A percentile compares a stretch with the other conserved stretches of the same genome.
Evolutionary conservation across 2,113 vertebrate genomes (phyloP).

Genomic region (Paracanthobrama guichenoti): DNA sequence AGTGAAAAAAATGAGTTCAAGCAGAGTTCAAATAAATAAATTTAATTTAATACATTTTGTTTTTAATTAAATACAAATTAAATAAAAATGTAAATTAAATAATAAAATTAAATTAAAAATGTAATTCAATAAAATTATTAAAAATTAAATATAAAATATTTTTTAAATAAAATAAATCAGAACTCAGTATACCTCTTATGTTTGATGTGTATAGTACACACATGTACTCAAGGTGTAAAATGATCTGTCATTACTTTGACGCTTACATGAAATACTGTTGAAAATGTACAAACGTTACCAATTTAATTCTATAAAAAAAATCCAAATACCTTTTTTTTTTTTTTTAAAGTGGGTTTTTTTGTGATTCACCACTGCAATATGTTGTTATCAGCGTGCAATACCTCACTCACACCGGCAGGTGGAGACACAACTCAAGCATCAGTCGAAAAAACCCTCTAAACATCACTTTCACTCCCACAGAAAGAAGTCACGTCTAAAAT

Average conservation of each 20-base stretch:
- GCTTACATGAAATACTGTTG: neutral
- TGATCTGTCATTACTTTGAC: neutral
- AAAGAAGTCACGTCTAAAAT: neutral
- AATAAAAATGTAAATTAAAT: too few species aligned
- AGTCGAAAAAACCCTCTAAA: neutral
- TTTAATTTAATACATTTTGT: too few species aligned
- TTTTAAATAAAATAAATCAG: too few species aligned
- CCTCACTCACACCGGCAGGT: constrained; percentile 2
- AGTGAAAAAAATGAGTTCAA: too few species aligned
- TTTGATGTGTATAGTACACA: neutral
- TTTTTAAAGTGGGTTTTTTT: neutral
- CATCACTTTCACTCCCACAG: neutral
- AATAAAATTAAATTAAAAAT: too few species aligned
- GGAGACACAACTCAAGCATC: constrained; percentile 11
- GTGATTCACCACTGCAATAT: neutral
- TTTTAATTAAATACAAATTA: too few species aligned
- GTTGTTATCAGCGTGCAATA: neutral
- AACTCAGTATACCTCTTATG: too few species aligned
- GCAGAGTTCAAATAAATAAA: too few species aligned
- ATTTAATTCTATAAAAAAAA: neutral
- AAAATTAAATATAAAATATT: too few species aligned
- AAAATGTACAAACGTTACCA: neutral
- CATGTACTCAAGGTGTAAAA: neutral
- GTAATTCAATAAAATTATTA: too few species aligned
- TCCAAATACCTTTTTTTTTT: neutral